phyloP scores from a whole-genome alignment of 2,797 vertebrate species.

The Rachycentron canadum region DNA sequence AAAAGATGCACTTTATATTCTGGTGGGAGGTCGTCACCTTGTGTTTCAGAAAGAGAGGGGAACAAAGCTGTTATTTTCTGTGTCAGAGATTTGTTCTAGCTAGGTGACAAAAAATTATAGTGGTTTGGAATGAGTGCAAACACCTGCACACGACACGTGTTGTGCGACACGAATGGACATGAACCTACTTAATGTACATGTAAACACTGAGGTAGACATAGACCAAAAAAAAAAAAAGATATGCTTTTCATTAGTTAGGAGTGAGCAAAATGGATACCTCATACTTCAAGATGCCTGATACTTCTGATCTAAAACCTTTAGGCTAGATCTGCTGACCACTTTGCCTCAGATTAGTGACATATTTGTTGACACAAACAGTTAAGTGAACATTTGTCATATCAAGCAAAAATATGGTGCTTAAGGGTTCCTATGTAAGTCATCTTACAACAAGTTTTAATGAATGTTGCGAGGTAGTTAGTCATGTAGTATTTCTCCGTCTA shows the following conservation, averaged over 20 bases:
- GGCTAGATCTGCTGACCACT: too few species aligned
- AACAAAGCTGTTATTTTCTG: slow-evolving; percentile 69
- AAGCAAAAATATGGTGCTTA: neutral
- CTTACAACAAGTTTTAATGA: too few species aligned
- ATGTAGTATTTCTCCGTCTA: neutral
- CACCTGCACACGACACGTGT: slow-evolving; percentile 35
- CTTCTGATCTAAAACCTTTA: too few species aligned
- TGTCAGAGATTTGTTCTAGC: slow-evolving; percentile 55
- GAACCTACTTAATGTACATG: slow-evolving; percentile 12
- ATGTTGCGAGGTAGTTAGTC: too few species aligned
- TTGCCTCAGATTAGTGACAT: neutral
- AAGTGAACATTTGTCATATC: neutral
- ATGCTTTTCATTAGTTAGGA: neutral
- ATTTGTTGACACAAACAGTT: neutral
- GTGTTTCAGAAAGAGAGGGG: slow-evolving; percentile 49
- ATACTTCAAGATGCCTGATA: too few species aligned
- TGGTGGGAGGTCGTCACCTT: slow-evolving; percentile 73
- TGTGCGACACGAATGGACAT: slow-evolving; percentile 31
- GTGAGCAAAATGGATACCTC: neutral
- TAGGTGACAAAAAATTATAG: slow-evolving; percentile 60
- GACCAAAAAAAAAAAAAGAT: slow-evolving; percentile 7
- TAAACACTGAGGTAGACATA: neutral
- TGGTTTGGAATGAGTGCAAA: slow-evolving; percentile 34
- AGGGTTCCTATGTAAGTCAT: neutral
- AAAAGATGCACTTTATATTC: slow-evolving; percentile 72